Conservation (phyloP, 2,888 invertebrate species). For the Cartodere bifasciata region DNA sequence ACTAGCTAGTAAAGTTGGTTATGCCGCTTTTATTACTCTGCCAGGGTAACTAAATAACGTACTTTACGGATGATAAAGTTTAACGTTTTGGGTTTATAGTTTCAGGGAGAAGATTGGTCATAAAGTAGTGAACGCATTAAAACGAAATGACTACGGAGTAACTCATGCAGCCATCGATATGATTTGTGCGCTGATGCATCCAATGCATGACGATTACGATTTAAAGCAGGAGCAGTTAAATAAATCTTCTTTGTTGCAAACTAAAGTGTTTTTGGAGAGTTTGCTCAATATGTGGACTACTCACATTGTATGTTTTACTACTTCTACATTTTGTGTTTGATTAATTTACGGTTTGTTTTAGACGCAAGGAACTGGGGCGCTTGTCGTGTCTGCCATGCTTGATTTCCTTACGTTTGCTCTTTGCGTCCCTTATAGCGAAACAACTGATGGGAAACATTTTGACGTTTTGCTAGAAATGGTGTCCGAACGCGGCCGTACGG, state of each 20-base stretch:
- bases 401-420: slow-evolving; percentile 96
- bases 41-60: slow-evolving; percentile 48
- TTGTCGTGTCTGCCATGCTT: slow-evolving; percentile 94
- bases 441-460: slow-evolving; percentile 93
- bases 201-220: slow-evolving; percentile 95
- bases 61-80: neutral
- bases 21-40: slow-evolving; percentile 85
- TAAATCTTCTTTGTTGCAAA: slow-evolving; percentile 88
- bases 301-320: slow-evolving; percentile 62
- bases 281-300: slow-evolving; percentile 88
- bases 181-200: slow-evolving; percentile 95
- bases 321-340: slow-evolving; percentile 2
- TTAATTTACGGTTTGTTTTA: slow-evolving; percentile 31
- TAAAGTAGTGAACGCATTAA: slow-evolving; percentile 82
- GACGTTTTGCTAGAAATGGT: slow-evolving; percentile 90
- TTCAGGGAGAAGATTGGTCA: slow-evolving; percentile 91
- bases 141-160: slow-evolving; percentile 77
- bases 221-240: slow-evolving; percentile 95
- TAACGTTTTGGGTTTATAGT: slow-evolving; percentile 33
- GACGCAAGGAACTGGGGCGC: slow-evolving; percentile 86
- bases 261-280: slow-evolving; percentile 82
- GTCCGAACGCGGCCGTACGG: slow-evolving; percentile 75
- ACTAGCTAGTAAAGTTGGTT: slow-evolving; percentile 96
- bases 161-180: slow-evolving; percentile 96
- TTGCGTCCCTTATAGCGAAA: slow-evolving; percentile 98